These are phyloP conservation scores for Chalcosyrphus nemorum DNA, from an alignment of 2,888 invertebrate genomes.

Conservation along the genomic window DNA sequence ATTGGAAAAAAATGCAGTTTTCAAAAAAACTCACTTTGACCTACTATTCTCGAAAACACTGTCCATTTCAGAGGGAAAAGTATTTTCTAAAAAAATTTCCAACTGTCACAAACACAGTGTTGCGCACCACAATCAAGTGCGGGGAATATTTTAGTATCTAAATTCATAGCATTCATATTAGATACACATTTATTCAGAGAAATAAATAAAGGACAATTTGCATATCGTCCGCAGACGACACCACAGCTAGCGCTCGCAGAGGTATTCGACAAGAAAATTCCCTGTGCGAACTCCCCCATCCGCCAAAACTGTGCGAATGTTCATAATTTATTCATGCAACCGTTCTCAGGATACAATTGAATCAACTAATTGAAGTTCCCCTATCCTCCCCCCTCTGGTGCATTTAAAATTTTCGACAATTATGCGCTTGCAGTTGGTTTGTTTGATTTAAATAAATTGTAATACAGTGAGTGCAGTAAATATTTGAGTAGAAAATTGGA, in stretches of 20 bases:
- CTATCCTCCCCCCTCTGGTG: background rate
- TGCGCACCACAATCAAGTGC: conserved; percentile 33
- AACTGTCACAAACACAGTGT: background rate
- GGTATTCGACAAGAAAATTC: conserved; percentile 37
- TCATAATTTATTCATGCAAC: conserved; percentile 36
- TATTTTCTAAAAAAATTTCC: background rate
- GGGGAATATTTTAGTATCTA: conserved; percentile 4
- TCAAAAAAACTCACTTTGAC: too few species aligned
- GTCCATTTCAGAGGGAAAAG: background rate
- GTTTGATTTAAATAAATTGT: conserved; percentile 14
- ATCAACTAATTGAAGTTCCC: conserved; percentile 36
- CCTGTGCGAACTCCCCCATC: background rate
- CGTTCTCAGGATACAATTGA: background rate
- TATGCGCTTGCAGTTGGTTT: background rate
- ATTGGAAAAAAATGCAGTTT: too few species aligned
- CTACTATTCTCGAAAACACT: background rate
- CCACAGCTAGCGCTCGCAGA: conserved; percentile 14
- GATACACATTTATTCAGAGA: conserved; percentile 14
- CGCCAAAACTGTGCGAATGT: conserved; percentile 28
- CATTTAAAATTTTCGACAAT: background rate
- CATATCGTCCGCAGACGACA: background rate
- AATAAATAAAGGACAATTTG: conserved; percentile 12
- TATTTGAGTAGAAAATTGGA: background rate
- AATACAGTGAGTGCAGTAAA: conserved; percentile 5
- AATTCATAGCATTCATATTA: conserved; percentile 30